Evolutionary conservation across 1,140 invertebrate species (phyloP).

Genomic region (Paraescarpia echinospica): DNA sequence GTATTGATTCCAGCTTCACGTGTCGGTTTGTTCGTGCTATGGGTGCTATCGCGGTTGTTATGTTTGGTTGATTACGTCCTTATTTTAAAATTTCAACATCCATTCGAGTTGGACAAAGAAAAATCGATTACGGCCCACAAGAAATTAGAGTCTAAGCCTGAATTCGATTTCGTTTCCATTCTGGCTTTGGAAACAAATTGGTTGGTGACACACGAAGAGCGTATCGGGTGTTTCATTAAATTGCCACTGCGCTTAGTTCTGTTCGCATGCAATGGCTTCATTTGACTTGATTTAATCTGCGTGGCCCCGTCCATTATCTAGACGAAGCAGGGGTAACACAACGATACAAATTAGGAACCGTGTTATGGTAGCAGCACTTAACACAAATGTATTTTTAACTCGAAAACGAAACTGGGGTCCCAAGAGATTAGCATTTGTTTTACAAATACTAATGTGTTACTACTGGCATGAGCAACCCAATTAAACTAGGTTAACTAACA

Average conservation of each 20-base stretch:
- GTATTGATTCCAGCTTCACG: not conserved
- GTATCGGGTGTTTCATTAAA: not conserved
- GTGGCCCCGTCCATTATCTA: not conserved
- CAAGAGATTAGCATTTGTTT: too few relatives aligned
- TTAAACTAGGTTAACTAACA: too few relatives aligned
- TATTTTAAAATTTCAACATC: not conserved
- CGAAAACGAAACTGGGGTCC: too few relatives aligned
- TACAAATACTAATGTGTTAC: too few relatives aligned
- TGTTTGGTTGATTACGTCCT: not conserved
- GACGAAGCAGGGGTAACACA: not conserved
- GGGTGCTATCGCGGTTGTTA: not conserved
- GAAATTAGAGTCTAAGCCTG: not conserved
- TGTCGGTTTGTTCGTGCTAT: not conserved
- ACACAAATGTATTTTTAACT: too few relatives aligned
- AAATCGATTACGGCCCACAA: not conserved
- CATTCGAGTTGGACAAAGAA: not conserved
- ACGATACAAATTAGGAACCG: not conserved
- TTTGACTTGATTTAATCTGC: not conserved
- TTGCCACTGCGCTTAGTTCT: not conserved
- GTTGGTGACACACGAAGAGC: not conserved
- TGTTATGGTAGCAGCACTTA: too few relatives aligned
- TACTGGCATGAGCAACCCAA: too few relatives aligned
- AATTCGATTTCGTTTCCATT: not conserved
- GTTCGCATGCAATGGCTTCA: not conserved
- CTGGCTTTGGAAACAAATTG: slow-evolving; percentile 1